phyloP scores from a whole-genome alignment of 2,888 invertebrate genomes.

The Ecliptopera silaceata region DNA sequence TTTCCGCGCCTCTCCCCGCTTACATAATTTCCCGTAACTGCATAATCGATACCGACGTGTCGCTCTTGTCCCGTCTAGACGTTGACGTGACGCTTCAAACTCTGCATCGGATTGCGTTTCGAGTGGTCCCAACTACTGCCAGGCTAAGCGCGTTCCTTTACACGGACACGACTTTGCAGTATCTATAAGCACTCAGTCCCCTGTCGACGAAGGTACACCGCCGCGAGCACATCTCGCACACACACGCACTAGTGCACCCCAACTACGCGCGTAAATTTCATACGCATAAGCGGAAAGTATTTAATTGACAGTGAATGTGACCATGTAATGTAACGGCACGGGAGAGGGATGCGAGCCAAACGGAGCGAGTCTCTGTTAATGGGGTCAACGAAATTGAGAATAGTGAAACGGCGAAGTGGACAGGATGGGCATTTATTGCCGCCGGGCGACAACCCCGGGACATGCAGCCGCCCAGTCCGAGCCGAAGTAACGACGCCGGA shows the following conservation, averaged over 20 bases:
- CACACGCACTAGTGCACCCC: conserved; percentile 21
- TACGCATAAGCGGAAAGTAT: conserved; percentile 55
- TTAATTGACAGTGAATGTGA: conserved; percentile 72
- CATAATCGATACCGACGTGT: conserved; percentile 76
- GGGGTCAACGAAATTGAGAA: conserved; percentile 78
- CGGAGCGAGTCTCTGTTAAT: conserved; percentile 68
- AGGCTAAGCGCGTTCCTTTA: conserved; percentile 21
- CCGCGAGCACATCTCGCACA: conserved; percentile 6
- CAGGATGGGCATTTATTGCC: conserved; percentile 63
- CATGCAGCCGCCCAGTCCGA: conserved; percentile 12
- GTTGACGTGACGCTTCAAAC: conserved; percentile 52
- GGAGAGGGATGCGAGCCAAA: conserved; percentile 61
- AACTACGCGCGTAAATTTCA: conserved; percentile 45
- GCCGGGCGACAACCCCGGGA: conserved; percentile 40
- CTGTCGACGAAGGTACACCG: conserved; percentile 5
- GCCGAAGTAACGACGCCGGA: conserved; percentile 27
- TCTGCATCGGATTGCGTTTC: conserved; percentile 56
- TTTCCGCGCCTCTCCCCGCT: conserved; percentile 63
- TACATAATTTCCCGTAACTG: conserved; percentile 76
- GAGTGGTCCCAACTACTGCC: conserved; percentile 42
- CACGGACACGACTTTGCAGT: conserved; percentile 47
- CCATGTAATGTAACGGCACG: conserved; percentile 58
- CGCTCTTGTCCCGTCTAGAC: conserved; percentile 66
- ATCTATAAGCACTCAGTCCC: conserved; percentile 37
- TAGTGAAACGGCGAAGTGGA: conserved; percentile 68